A percentile compares a stretch with the other conserved stretches of the same genome.
phyloP scores from a whole-genome alignment of 2,797 vertebrate species.

The Pteronotus mesoamericanus region DNA sequence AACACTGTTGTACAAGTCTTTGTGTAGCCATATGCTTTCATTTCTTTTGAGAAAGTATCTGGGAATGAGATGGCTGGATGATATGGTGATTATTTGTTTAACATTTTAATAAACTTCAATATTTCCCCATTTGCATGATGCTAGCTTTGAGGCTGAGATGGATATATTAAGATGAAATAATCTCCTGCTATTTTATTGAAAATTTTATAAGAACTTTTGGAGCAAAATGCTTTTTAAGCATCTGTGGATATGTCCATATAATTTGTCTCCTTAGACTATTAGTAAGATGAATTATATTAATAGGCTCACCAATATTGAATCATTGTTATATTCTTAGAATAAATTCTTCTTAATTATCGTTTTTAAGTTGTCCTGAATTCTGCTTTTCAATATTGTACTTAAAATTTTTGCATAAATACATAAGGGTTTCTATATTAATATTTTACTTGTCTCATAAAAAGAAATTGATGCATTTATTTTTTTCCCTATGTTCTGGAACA shows the following conservation, averaged over 20 bases:
- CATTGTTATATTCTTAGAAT: not conserved
- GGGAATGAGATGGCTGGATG: not conserved
- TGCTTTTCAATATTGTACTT: not conserved
- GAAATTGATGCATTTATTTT: not conserved
- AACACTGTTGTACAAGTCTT: not conserved
- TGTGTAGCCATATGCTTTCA: not conserved
- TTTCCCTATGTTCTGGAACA: not conserved
- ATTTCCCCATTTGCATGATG: not conserved
- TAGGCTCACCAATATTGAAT: not conserved
- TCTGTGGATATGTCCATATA: not conserved
- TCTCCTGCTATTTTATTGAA: not conserved
- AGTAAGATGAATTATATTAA: not conserved
- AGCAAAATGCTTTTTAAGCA: not conserved
- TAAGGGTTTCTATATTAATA: not conserved
- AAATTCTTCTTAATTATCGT: not conserved
- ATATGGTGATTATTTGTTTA: not conserved
- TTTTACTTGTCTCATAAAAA: not conserved
- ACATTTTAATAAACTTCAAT: not conserved
- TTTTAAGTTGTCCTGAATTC: not conserved
- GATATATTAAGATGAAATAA: not conserved
- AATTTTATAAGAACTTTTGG: not conserved
- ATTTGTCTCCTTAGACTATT: not conserved
- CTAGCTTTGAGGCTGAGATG: not conserved
- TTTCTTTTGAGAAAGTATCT: not conserved
- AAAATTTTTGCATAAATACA: not conserved